Evolutionary conservation across 2,113 vertebrate genomes (phyloP).

Genomic region (Datnioides undecimradiatus): DNA sequence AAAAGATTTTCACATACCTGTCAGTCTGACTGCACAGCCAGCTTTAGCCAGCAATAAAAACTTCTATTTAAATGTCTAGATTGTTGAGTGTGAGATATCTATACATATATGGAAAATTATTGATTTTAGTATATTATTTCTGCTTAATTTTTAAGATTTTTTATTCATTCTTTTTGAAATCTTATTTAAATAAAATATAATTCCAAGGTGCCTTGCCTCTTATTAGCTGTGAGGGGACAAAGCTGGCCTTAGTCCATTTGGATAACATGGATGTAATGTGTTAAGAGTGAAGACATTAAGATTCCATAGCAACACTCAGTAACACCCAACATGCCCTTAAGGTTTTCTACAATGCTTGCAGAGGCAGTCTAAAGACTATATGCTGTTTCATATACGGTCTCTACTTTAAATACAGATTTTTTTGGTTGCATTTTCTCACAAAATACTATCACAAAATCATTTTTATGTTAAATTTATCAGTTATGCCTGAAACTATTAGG

Average conservation of each 20-base stretch:
- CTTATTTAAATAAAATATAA: not conserved
- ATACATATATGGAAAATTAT: not conserved
- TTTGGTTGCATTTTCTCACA: not conserved
- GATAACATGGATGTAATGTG: not conserved
- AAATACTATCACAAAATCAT: not conserved
- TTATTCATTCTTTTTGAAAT: not conserved
- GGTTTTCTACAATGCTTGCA: not conserved
- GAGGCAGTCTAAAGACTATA: not conserved
- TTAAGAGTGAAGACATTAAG: not conserved
- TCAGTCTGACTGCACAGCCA: slow-evolving; percentile 4
- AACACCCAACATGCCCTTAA: not conserved
- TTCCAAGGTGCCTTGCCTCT: not conserved
- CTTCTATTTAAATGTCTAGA: not conserved
- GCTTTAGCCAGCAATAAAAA: not conserved
- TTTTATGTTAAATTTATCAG: not conserved
- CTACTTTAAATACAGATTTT: too few relatives aligned
- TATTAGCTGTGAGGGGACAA: not conserved
- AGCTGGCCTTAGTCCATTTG: not conserved
- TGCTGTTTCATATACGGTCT: too few relatives aligned
- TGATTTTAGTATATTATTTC: not conserved
- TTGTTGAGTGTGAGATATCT: not conserved
- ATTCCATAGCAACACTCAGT: slow-evolving; percentile 18
- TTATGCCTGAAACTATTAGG: not conserved
- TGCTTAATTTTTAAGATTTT: not conserved
- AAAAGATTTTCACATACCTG: not conserved